Percentiles rank a stretch among this genome's conserved stretches.
Evolutionary conservation across 1,140 invertebrate genomes (phyloP).

Genomic region (Drosophila murphyi): DNA sequence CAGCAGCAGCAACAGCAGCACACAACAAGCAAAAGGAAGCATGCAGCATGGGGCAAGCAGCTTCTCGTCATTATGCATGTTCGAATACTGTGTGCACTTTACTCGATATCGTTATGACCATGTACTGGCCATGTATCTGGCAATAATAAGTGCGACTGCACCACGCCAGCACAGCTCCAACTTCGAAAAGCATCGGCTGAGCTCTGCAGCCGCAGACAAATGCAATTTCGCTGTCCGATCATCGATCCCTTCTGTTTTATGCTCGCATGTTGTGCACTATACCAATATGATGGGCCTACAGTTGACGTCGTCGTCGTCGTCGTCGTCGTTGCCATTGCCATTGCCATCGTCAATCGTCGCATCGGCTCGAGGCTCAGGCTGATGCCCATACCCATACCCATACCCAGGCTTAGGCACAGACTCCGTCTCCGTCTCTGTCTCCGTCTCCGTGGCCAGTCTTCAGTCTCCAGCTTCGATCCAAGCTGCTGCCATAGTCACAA

Average conservation of each 20-base stretch:
- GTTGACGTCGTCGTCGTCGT: constrained; percentile 40
- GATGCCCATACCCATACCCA: background rate
- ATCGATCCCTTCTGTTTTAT: constrained; percentile 69
- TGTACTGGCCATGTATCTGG: constrained; percentile 21
- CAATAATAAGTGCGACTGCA: constrained; percentile 48
- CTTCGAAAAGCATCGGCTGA: constrained; percentile 15
- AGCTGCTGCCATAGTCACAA: constrained; percentile 53
- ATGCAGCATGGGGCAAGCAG: constrained; percentile 25
- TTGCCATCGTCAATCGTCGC: constrained; percentile 64
- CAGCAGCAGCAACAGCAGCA: background rate
- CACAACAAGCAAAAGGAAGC: constrained; percentile 1
- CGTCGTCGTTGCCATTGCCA: constrained; percentile 21
- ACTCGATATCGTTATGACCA: constrained; percentile 37
- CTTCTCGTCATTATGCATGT: constrained; percentile 52
- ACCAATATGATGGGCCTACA: constrained; percentile 47
- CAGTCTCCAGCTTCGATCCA: constrained; percentile 13
- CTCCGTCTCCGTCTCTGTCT: background rate
- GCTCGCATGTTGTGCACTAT: constrained; percentile 60
- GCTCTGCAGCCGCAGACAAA: constrained; percentile 57
- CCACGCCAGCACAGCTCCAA: constrained; percentile 22
- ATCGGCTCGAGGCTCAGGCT: constrained; percentile 45
- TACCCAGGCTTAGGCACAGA: constrained; percentile 15
- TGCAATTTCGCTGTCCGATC: constrained; percentile 76
- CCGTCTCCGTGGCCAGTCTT: background rate
- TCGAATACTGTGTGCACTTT: constrained; percentile 43